Conservation (phyloP, 2,888 invertebrate genomes). For the Phortica magna region DNA sequence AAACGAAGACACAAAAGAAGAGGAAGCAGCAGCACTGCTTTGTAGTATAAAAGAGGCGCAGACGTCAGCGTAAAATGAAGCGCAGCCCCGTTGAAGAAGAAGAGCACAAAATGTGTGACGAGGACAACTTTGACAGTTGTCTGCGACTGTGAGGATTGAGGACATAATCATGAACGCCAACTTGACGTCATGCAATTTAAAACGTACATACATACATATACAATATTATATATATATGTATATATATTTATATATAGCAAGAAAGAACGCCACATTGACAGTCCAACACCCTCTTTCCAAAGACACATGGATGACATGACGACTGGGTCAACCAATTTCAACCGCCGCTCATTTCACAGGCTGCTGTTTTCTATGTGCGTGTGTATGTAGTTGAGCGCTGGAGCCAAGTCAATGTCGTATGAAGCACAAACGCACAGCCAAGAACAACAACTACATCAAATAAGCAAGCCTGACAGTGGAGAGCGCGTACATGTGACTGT, state of each 20-base stretch:
- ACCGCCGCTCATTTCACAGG: neutral
- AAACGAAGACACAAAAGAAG: neutral
- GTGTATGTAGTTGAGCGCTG: no score
- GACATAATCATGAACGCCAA: conserved; percentile 53
- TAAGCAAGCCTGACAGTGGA: no score
- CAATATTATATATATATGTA: neutral
- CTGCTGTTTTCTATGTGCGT: no score
- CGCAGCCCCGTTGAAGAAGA: neutral
- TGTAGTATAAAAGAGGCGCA: neutral
- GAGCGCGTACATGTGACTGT: no score
- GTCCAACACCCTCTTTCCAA: neutral
- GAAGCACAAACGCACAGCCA: no score
- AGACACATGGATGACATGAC: conserved; percentile 34
- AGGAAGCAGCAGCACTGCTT: neutral
- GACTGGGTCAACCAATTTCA: conserved; percentile 21
- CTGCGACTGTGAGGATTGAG: neutral
- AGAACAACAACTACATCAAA: no score
- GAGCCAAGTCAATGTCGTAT: neutral
- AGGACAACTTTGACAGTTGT: neutral
- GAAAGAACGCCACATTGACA: neutral
- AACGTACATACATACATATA: conserved; percentile 43
- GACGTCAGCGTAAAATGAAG: neutral
- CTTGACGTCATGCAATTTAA: conserved; percentile 72
- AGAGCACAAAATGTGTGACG: conserved; percentile 30
- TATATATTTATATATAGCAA: neutral